Evolutionary conservation across 2,797 vertebrate species (phyloP), one percentile per base, ranked within the genome.

Genomic region (Schizopygopsis malacanthus): DNA sequence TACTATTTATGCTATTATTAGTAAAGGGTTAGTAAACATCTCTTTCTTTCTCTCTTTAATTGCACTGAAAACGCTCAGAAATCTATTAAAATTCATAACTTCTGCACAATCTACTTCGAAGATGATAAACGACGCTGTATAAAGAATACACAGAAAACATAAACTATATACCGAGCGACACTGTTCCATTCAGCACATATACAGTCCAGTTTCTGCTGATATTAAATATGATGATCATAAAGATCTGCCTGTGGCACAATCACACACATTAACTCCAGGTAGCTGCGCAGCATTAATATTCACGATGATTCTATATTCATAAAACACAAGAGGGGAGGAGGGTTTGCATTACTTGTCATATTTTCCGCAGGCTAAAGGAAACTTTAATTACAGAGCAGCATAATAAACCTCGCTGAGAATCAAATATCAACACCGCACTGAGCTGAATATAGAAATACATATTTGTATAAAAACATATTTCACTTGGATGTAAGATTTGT

Each of bases 241-340:
- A 56, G 33, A 56, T 9, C 39, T 15, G 69, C 81, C 52, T 43
- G 9, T 25, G 81, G 70, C 69, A 73, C n/a, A 82, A 25, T 41
- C 56, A n/a, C 43, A 54, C 67, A 43, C 12, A 82, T 71, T 39
- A 16, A 70, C 39, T 81, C 65, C 79, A 81, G 79, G 79, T 70
- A 81, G 39, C 63, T 16, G 43, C 61, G 39, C n/a, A 25, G 59
- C 4, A 73, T 82, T 20, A 15, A 73, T 72, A 82, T 82, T 72
- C n/a, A 59, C 72, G 4, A 45, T 20, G 10, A 81, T 71, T 71
- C 39, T 71, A 47, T 47, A 59, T 47, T 82, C 39, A 25, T 59
- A 43, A 59, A 82, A 33, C 67, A 72, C 33, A 69, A 70, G 45
- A 56, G 54, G 7, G 59, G 56, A 45, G 10, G 41, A 37, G 25